These are phyloP conservation scores for Bombus balteatus DNA, from an alignment of 1,140 invertebrate genomes.

Conservation along the genomic window DNA sequence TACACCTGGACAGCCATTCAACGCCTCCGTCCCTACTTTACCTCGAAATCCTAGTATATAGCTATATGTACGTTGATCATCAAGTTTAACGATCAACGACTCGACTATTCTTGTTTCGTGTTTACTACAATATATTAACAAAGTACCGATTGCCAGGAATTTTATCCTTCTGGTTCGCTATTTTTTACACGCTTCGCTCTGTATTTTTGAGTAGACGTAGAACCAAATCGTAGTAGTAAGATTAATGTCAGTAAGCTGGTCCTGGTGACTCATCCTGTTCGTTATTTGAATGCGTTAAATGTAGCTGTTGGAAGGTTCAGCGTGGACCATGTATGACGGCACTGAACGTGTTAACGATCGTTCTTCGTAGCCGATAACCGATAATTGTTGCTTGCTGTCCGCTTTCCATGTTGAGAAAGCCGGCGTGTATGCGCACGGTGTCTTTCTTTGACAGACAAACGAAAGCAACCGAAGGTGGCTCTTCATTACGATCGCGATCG, in stretches of 20 bases:
- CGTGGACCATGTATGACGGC: background rate
- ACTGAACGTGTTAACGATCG: background rate
- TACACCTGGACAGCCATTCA: background rate
- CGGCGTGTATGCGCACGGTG: background rate
- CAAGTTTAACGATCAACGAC: too few species aligned
- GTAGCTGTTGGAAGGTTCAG: background rate
- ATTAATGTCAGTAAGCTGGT: background rate
- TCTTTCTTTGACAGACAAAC: background rate
- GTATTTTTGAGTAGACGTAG: slow-evolving; percentile 13
- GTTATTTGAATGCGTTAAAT: background rate
- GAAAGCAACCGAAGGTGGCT: slow-evolving; percentile 1
- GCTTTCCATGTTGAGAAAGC: slow-evolving; percentile 22
- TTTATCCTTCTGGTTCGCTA: background rate
- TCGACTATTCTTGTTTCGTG: background rate
- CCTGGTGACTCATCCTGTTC: background rate
- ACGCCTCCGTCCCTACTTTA: background rate
- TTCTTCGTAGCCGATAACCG: background rate
- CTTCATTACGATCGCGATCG: background rate
- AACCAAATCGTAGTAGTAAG: background rate
- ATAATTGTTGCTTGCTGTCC: slow-evolving; percentile 31
- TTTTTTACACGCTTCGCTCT: slow-evolving; percentile 13
- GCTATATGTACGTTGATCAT: background rate
- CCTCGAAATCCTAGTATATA: background rate
- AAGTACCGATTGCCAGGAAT: background rate
- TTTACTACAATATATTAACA: background rate